Evolutionary conservation across 2,888 invertebrate genomes (phyloP).

Genomic region (Netelia inedita): DNA sequence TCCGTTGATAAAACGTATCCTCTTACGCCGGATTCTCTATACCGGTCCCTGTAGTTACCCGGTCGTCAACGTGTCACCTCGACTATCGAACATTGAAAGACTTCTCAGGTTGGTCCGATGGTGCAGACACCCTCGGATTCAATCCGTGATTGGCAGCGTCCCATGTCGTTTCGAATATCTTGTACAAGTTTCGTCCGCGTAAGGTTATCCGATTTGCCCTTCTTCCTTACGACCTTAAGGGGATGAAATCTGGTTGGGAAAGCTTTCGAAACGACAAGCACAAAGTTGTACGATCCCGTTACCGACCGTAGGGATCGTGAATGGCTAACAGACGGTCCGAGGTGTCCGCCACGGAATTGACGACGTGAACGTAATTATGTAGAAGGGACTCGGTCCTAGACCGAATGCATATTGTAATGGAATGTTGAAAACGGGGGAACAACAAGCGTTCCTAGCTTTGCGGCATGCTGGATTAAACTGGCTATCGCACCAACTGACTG

Average conservation of each 20-base stretch:
- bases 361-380: background rate
- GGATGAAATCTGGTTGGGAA: too few relatives aligned
- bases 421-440: background rate
- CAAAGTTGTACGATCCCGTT: too few relatives aligned
- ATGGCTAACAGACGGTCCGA: too few relatives aligned
- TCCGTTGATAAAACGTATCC: background rate
- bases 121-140: background rate
- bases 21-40: constrained; percentile 13
- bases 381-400: background rate
- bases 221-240: too few relatives aligned
- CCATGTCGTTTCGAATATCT: background rate
- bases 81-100: background rate
- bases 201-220: too few relatives aligned
- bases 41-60: background rate
- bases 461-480: background rate
- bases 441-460: constrained; percentile 10
- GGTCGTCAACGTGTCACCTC: background rate
- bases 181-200: background rate
- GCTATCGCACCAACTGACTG: too few relatives aligned
- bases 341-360: background rate
- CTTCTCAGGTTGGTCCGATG: background rate
- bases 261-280: too few relatives aligned
- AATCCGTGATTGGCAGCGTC: background rate
- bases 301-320: too few relatives aligned
- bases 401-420: background rate